Evolutionary conservation across 2,888 invertebrate genomes (phyloP).

Genomic region (Euplexia lucipara): DNA sequence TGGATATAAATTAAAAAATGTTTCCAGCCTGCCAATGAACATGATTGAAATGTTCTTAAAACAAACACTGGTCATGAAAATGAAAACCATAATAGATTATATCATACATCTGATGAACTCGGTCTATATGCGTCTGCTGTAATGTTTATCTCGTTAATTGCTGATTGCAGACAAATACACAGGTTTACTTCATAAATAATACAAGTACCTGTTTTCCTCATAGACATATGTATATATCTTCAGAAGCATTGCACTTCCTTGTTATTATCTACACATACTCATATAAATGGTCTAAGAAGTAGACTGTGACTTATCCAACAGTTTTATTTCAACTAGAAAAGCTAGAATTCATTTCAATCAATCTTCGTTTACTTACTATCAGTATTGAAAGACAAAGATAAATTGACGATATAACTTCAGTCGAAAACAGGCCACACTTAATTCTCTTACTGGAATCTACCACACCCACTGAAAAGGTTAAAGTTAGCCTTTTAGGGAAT

Average conservation of each 20-base stretch:
- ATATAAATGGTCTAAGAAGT: background rate
- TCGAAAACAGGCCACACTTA: constrained; percentile 55
- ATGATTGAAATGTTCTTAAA: no score
- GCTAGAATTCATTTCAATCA: background rate
- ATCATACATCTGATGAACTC: background rate
- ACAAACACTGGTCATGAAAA: background rate
- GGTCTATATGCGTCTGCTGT: background rate
- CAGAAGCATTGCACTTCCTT: background rate
- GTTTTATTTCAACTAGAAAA: constrained; percentile 5
- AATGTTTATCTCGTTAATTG: constrained; percentile 2
- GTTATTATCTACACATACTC: background rate
- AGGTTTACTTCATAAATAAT: constrained; percentile 2
- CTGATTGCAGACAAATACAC: background rate
- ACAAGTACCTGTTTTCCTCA: background rate
- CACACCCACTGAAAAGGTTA: constrained; percentile 66
- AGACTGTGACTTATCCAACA: background rate
- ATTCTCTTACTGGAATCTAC: constrained; percentile 52
- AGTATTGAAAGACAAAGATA: constrained; percentile 52
- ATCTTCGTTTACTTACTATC: constrained; percentile 29
- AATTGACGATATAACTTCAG: constrained; percentile 44
- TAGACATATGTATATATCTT: constrained; percentile 14
- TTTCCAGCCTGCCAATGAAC: background rate
- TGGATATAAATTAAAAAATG: background rate
- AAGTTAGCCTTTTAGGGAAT: constrained; percentile 55
- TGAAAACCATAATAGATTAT: background rate